Base-by-base conservation (phyloP, 2,113 vertebrate species). In the Cavia aperea region DNA sequence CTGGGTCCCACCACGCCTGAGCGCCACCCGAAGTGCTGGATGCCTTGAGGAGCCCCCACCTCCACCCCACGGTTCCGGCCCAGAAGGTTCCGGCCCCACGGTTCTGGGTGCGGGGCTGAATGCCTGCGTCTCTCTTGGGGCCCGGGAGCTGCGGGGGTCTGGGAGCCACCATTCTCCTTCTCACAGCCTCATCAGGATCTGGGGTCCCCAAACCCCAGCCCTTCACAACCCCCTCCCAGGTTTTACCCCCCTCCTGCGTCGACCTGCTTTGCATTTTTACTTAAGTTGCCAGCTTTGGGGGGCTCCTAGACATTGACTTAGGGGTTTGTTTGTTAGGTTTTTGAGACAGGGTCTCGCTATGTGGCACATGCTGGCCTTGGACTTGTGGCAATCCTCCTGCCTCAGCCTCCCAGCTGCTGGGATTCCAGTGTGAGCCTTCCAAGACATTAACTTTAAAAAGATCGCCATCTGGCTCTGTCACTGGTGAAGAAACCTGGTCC, bases 111-210 rank as follows among this genome's bases (percentile, higher is more conserved):
- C 0, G 9, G 36, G 66, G 26, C 90, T 11, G 46, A 26, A 49
- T 39, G 63, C 4, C 23, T 58, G 51, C 16, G 14, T 56, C 54
- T 36, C 88, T 70, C 7, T 4, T 0, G 13, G 24, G 58, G 10
- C n/a, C 29, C 14, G 12, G 62, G 60, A 31, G 14, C 4, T 26
- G 31, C 15, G 36, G 11, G 54, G 49, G 11, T n/a, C 63, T 36
- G 29, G 43, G 51, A 72, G 18, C 13, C 2, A 0, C 24, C n/a
- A 11, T 39, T 84, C 33, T 73, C 0, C 78, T 2, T 0, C 0
- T 26, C 18, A 43, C 0, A 31, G 66, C 5, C 39, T 2, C 2
- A 4, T 46, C 11, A 10, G 3, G 10, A 29, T 4, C 33, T 16
- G 1, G 19, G 5, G 12, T 24, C 36, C 62, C 86, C 66, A 46